Evolutionary conservation across 2,113 vertebrate species (phyloP).

Genomic region (Siniperca knerii): DNA sequence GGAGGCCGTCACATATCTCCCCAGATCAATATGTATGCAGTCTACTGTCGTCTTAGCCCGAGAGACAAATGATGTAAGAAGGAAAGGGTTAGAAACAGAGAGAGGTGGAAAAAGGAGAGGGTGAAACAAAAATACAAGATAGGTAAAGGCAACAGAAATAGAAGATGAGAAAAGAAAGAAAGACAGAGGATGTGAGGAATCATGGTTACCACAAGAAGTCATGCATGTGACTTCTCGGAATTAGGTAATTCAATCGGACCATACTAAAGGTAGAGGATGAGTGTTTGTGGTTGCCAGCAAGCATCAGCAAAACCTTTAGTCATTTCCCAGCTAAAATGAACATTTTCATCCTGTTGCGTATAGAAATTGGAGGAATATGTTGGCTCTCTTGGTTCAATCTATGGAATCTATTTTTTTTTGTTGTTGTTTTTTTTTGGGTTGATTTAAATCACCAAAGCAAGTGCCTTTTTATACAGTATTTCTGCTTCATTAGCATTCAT

Average conservation of each 20-base stretch:
- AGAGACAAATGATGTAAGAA: slow-evolving; percentile 61
- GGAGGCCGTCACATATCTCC: slow-evolving; percentile 70
- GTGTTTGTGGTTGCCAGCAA: slow-evolving; percentile 25
- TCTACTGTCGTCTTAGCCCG: slow-evolving; percentile 57
- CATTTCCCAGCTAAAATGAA: slow-evolving; percentile 28
- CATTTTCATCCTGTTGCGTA: slow-evolving; percentile 5
- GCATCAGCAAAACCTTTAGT: slow-evolving; percentile 17
- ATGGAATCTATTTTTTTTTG: background rate
- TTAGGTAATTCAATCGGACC: slow-evolving; percentile 47
- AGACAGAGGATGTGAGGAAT: slow-evolving; percentile 11
- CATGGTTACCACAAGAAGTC: slow-evolving; percentile 33
- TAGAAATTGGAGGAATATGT: background rate
- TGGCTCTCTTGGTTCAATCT: background rate
- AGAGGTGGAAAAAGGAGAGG: slow-evolving; percentile 2
- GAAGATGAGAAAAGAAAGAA: slow-evolving; percentile 11
- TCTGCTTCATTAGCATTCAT: slow-evolving; percentile 14
- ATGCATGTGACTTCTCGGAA: slow-evolving; percentile 45
- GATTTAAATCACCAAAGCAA: slow-evolving; percentile 16
- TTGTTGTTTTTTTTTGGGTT: background rate
- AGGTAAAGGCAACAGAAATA: slow-evolving; percentile 40
- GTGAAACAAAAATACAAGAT: slow-evolving; percentile 40
- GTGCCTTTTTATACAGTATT: background rate
- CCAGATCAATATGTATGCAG: slow-evolving; percentile 74
- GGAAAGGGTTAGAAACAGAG: slow-evolving; percentile 32
- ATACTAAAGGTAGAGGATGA: slow-evolving; percentile 15